A percentile compares a stretch with the other conserved stretches of the same genome.
Evolutionary conservation across 64 coral and sea anemone species (phyloP).

Genomic region (Trachythela sp.): DNA sequence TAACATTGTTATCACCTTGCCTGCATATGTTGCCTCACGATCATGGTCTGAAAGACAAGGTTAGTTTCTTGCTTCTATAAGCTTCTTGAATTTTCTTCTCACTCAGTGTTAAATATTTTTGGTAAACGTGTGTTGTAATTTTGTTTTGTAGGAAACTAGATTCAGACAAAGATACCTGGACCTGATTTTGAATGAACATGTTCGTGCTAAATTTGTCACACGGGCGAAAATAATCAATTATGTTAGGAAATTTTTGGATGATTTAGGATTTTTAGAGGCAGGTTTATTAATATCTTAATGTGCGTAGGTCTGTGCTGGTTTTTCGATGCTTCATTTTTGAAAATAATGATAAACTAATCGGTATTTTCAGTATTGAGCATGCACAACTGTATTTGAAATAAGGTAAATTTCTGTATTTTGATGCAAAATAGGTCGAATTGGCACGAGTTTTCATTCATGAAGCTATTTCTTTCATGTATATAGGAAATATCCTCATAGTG

Average conservation of each 20-base stretch:
- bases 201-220: constrained; percentile 86
- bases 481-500: too few species aligned
- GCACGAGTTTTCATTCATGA: too few species aligned
- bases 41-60: constrained; percentile 96
- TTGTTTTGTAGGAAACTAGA: constrained; percentile 75
- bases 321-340: too few species aligned
- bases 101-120: background rate
- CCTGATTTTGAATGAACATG: constrained; percentile 86
- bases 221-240: constrained; percentile 89
- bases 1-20: constrained; percentile 80
- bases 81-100: background rate
- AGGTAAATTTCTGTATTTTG: too few species aligned
- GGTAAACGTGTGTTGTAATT: background rate
- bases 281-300: background rate
- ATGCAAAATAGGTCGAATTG: too few species aligned
- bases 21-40: constrained; percentile 96
- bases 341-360: too few species aligned
- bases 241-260: constrained; percentile 81
- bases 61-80: background rate
- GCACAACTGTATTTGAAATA: too few species aligned
- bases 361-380: too few species aligned
- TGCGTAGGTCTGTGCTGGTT: too few species aligned
- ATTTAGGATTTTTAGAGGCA: constrained; percentile 92
- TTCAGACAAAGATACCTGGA: constrained; percentile 93
- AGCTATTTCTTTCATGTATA: too few species aligned